A percentile compares a stretch with the other conserved stretches of the same genome.
Conservation (phyloP, 2,113 vertebrate species). For the Elgaria multicarinata region DNA sequence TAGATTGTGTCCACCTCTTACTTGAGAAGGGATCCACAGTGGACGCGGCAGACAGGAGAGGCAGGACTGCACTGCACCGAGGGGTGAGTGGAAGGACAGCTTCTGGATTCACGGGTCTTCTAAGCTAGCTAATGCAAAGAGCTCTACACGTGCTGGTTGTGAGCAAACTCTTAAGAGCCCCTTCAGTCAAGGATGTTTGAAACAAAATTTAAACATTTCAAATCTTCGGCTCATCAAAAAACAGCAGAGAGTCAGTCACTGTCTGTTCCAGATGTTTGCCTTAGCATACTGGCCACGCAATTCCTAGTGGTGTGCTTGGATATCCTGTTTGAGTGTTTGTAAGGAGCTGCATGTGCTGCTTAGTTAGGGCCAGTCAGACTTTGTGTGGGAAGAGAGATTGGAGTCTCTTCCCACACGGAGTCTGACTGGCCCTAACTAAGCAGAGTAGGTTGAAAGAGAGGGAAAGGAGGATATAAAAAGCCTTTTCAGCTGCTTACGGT, state of each 20-base stretch:
- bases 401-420: too few relatives aligned
- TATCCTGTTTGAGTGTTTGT: background rate
- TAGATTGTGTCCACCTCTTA: conserved; percentile 93
- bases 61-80: conserved; percentile 91
- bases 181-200: background rate
- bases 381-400: background rate
- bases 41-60: conserved; percentile 89
- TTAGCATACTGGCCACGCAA: background rate
- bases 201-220: background rate
- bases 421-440: too few relatives aligned
- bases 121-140: background rate
- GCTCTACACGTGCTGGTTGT: fast-evolving
- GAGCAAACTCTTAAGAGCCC: fast-evolving
- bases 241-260: background rate
- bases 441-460: background rate
- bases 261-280: background rate
- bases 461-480: background rate
- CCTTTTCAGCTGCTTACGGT: background rate
- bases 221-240: background rate
- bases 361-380: background rate
- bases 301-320: background rate
- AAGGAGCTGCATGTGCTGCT: background rate
- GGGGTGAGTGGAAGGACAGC: conserved; percentile 79
- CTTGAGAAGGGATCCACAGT: conserved; percentile 92
- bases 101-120: background rate